Base-by-base conservation (phyloP, 2,797 vertebrate genomes). In the Brotogeris chrysoptera region DNA sequence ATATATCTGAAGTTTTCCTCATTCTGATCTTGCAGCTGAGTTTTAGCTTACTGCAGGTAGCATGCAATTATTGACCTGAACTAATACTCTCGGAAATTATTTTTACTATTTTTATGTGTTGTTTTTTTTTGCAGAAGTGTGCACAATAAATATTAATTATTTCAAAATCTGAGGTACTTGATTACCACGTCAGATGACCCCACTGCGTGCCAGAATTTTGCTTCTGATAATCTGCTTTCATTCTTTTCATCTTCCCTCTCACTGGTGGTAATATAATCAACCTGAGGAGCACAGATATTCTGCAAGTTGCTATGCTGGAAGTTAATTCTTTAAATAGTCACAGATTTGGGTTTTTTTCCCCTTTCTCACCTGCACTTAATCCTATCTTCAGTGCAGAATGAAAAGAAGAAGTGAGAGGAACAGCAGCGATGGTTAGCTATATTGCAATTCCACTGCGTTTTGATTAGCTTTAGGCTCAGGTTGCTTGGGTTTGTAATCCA, bases 291-390 rank as follows among this genome's bases (percentile, higher is more conserved):
- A 41, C 13, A 16, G 24, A 38, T 10, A 28, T 28, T 93, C 43
- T 95, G 61, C 50, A 90, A 61, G 78, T 39, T 57, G 16, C 47
- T 55, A 7, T 65, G 27, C 60, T 73, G 55, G 80, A 89, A 94
- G 53, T 71, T 81, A 92, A 77, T 85, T 23, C 65, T 96, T 95
- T 82, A 94, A 96, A 82, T 78, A 93, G 74, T 77, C 85, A 61
- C n/a, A 55, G 39, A 53, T 53, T 86, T 71, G 34, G 10, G 0
- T 7, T 64, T 86, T 90, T 90, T 55, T 25, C 8, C 19, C 32
- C 32, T 36, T 80, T 65, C 64, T 92, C 64, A 94, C 93, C 80
- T 96, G 78, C 36, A 52, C 43, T 47, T 94, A 79, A 84, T 91
- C 47, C 83, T 91, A 2, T 93, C 91, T 92, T 79, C 64, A 63